These are phyloP conservation scores for Illadopsis cleaveri DNA, from an alignment of 2,113 vertebrate species.

Conservation along the genomic window DNA sequence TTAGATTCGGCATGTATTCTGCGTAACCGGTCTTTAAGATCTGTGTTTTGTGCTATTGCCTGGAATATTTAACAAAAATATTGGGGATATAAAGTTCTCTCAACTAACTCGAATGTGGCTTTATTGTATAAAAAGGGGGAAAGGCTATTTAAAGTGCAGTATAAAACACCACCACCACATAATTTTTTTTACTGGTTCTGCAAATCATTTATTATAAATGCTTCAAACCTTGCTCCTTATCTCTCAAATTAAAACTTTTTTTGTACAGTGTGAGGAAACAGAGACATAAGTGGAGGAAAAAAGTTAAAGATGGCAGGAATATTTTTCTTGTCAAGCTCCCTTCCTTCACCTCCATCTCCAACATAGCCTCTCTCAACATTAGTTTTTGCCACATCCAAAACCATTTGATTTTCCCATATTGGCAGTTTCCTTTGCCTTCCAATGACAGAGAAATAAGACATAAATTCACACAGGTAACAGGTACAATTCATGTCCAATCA, in stretches of 20 bases:
- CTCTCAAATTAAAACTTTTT: neutral
- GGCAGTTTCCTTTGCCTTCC: neutral
- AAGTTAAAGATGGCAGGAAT: neutral
- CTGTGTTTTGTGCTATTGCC: slow-evolving; percentile 96
- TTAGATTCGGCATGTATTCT: slow-evolving; percentile 96
- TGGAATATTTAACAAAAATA: slow-evolving; percentile 85
- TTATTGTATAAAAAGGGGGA: neutral
- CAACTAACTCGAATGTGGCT: neutral
- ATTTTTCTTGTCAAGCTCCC: neutral
- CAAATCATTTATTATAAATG: neutral
- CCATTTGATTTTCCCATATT: neutral
- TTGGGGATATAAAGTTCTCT: slow-evolving; percentile 62
- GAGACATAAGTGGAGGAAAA: neutral
- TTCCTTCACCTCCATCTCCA: neutral
- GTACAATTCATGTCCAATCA: neutral
- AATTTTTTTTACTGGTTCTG: neutral
- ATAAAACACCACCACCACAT: neutral
- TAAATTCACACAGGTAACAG: neutral
- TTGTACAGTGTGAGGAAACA: neutral
- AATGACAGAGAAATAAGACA: neutral
- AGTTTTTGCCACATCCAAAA: neutral
- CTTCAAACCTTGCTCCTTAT: neutral
- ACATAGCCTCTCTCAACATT: neutral
- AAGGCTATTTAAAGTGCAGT: neutral
- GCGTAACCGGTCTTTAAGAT: slow-evolving; percentile 93